phyloP scores from a whole-genome alignment of 1,140 invertebrate genomes.

The Anoplophora glabripennis region DNA sequence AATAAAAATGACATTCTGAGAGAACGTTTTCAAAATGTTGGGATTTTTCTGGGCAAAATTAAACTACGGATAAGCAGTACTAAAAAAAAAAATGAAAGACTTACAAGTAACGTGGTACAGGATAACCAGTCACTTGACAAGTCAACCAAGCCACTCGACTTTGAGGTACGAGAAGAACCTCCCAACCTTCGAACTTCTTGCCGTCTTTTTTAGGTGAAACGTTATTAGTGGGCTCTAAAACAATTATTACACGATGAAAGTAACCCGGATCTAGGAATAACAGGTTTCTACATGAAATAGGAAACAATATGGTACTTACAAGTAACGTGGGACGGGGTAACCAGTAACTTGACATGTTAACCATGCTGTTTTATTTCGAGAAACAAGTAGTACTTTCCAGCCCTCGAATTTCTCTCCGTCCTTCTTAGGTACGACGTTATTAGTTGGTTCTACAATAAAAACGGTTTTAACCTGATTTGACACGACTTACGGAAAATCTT shows the following conservation, averaged over 20 bases:
- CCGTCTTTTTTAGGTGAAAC: constrained; percentile 58
- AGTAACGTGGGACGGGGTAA: constrained; percentile 65
- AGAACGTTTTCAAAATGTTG: background rate
- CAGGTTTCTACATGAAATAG: constrained; percentile 24
- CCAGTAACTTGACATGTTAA: constrained; percentile 66
- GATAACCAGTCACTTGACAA: constrained; percentile 65
- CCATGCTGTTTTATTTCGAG: constrained; percentile 56
- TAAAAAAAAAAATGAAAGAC: constrained; percentile 8
- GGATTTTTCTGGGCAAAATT: no score
- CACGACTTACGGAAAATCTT: background rate
- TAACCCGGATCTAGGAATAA: constrained; percentile 12
- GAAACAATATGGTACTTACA: constrained; percentile 51
- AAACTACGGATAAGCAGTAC: background rate
- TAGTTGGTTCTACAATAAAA: constrained; percentile 52
- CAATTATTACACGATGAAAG: background rate
- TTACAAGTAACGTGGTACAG: constrained; percentile 66
- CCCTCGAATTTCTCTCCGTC: constrained; percentile 64
- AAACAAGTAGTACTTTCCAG: constrained; percentile 64
- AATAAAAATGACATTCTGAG: constrained; percentile 17
- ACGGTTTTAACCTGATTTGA: background rate
- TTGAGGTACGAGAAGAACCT: constrained; percentile 61
- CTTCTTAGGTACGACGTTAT: constrained; percentile 56
- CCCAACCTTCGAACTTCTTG: constrained; percentile 64
- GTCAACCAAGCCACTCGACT: constrained; percentile 58
- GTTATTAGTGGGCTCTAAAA: constrained; percentile 52